Evolutionary conservation across 2,113 vertebrate species (phyloP).

Genomic region (Hypocryptadius cinnamomeus): DNA sequence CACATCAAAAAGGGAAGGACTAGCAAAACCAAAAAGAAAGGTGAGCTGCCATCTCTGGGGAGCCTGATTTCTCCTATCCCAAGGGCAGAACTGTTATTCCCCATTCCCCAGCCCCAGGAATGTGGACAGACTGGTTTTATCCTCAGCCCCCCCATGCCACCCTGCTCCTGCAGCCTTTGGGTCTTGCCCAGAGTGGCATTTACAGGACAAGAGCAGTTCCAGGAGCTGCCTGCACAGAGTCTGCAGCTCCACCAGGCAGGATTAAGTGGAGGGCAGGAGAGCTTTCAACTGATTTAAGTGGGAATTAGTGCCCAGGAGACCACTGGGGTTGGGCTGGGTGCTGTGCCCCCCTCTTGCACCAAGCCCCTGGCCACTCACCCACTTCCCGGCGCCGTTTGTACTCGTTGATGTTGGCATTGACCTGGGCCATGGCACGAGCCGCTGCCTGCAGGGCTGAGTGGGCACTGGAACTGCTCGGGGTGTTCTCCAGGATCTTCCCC

Average conservation of each 20-base stretch:
- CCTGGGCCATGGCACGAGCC: constrained; percentile 70
- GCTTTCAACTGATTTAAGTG: background rate
- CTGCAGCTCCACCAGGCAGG: background rate
- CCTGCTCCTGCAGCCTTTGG: background rate
- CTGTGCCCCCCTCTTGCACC: background rate
- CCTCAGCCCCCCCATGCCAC: background rate
- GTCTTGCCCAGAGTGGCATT: background rate
- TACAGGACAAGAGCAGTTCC: background rate
- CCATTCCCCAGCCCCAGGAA: background rate
- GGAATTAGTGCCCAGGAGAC: background rate
- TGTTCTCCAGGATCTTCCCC: constrained; percentile 91
- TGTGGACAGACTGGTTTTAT: background rate
- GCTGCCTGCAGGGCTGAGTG: constrained; percentile 74
- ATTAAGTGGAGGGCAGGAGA: background rate
- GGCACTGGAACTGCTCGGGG: constrained; percentile 56
- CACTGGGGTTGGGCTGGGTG: background rate
- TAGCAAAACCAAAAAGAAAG: background rate
- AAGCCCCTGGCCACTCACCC: constrained; percentile 69
- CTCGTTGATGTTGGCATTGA: constrained; percentile 91
- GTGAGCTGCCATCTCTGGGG: background rate
- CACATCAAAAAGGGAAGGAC: background rate
- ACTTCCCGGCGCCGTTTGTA: constrained; percentile 93
- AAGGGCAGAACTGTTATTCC: background rate
- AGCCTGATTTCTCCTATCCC: background rate
- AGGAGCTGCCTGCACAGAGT: background rate